These are phyloP conservation scores for Ephestia elutella DNA, from an alignment of 1,140 invertebrate species.

Conservation along the genomic window DNA sequence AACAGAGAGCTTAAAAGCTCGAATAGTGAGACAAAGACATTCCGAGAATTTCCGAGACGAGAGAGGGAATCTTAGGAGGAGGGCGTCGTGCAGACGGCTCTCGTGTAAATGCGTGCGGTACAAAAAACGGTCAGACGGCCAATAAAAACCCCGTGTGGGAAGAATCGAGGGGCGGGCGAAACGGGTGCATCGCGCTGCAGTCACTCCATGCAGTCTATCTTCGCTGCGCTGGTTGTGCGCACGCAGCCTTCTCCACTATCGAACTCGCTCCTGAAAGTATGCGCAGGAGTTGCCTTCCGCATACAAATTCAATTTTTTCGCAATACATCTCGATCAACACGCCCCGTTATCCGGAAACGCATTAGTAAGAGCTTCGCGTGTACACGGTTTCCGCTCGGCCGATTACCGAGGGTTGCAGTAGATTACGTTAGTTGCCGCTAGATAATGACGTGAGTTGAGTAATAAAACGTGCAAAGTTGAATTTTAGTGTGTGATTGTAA, in stretches of 20 bases:
- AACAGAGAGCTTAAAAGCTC: conserved; percentile 33
- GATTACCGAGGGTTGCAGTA: conserved; percentile 30
- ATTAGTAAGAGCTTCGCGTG: conserved; percentile 33
- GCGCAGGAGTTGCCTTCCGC: conserved; percentile 23
- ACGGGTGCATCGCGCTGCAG: conserved; percentile 55
- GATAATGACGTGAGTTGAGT: conserved; percentile 56
- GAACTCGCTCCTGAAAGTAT: conserved; percentile 29
- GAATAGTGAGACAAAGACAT: conserved; percentile 48
- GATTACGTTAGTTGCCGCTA: conserved; percentile 15
- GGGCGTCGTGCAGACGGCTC: conserved; percentile 56
- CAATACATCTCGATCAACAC: conserved; percentile 25
- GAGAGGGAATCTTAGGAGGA: conserved; percentile 56
- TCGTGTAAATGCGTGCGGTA: conserved; percentile 59
- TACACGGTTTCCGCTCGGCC: conserved; percentile 35
- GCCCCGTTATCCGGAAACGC: conserved; percentile 40
- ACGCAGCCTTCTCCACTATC: conserved; percentile 56
- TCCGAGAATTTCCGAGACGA: conserved; percentile 51
- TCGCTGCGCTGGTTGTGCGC: conserved; percentile 56
- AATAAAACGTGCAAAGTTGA: neutral
- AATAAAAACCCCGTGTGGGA: conserved; percentile 70
- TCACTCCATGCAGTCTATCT: conserved; percentile 58
- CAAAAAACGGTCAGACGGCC: conserved; percentile 68
- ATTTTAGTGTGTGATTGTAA: neutral
- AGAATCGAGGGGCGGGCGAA: conserved; percentile 63
- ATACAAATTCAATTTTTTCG: conserved; percentile 29